Conservation (phyloP, 1,140 invertebrate species). For the Anoplolepis gracilipes region DNA sequence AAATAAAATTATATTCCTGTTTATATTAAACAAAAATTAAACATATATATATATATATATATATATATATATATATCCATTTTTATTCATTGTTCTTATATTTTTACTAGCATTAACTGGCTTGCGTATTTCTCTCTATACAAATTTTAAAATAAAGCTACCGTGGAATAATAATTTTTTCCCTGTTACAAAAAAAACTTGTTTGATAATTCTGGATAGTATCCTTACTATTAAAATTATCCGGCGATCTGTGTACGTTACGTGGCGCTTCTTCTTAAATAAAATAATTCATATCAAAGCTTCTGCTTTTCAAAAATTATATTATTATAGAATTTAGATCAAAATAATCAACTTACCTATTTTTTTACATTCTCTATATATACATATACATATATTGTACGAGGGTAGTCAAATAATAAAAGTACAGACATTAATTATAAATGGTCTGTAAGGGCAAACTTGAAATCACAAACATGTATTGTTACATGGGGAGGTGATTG, state of each 20-base stretch:
- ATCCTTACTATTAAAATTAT: background rate
- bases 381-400: background rate
- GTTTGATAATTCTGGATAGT: conserved; percentile 23
- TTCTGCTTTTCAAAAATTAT: background rate
- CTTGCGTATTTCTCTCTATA: background rate
- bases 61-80: too few species aligned
- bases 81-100: background rate
- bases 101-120: conserved; percentile 7
- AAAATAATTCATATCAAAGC: background rate
- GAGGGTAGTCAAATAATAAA: too few species aligned
- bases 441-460: too few species aligned
- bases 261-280: background rate
- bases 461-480: too few species aligned
- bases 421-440: too few species aligned
- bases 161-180: background rate
- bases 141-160: background rate
- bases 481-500: too few species aligned
- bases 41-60: too few species aligned
- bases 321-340: background rate
- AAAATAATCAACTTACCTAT: too few species aligned
- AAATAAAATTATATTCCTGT: too few species aligned
- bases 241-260: background rate
- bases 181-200: background rate
- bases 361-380: background rate
- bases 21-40: too few species aligned